These are phyloP conservation scores for Ditylenchus dipsaci DNA, from an alignment of 1,140 invertebrate species.

Conservation along the genomic window DNA sequence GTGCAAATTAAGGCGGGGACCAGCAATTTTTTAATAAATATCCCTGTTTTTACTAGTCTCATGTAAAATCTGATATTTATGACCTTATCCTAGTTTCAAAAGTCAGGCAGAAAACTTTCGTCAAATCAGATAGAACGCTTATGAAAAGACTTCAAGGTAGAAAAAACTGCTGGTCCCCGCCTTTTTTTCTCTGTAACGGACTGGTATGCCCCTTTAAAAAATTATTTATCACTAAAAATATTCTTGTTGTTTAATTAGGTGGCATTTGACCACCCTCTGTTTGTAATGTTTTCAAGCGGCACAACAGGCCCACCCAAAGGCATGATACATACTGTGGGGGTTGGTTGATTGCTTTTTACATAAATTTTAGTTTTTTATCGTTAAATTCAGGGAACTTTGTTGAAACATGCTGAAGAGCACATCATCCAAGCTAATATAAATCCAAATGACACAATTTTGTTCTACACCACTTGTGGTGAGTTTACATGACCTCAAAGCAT, in stretches of 20 bases:
- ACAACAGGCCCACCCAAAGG: slow-evolving; percentile 67
- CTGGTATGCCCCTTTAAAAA: too few species aligned
- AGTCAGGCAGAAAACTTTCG: too few species aligned
- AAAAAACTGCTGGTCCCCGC: too few species aligned
- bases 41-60: too few species aligned
- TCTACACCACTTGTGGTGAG: slow-evolving; percentile 67
- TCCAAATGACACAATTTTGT: slow-evolving; percentile 63
- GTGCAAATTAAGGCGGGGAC: too few species aligned
- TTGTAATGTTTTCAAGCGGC: slow-evolving; percentile 67
- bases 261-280: slow-evolving; percentile 66
- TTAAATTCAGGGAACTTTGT: slow-evolving; percentile 63
- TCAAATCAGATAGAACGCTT: too few species aligned
- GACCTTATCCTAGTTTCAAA: too few species aligned
- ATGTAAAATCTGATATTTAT: too few species aligned
- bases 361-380: slow-evolving; percentile 14
- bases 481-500: too few species aligned
- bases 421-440: slow-evolving; percentile 63
- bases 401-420: slow-evolving; percentile 66
- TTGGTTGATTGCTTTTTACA: slow-evolving; percentile 52
- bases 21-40: too few species aligned
- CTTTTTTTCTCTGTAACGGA: too few species aligned
- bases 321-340: slow-evolving; percentile 67
- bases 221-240: slow-evolving; percentile 2
- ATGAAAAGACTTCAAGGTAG: too few species aligned
- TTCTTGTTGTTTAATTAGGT: slow-evolving; percentile 62